A percentile compares a stretch with the other conserved stretches of the same genome.
Evolutionary conservation across 1,140 invertebrate genomes (phyloP).

Genomic region (Macrobrachium rosenbergii): DNA sequence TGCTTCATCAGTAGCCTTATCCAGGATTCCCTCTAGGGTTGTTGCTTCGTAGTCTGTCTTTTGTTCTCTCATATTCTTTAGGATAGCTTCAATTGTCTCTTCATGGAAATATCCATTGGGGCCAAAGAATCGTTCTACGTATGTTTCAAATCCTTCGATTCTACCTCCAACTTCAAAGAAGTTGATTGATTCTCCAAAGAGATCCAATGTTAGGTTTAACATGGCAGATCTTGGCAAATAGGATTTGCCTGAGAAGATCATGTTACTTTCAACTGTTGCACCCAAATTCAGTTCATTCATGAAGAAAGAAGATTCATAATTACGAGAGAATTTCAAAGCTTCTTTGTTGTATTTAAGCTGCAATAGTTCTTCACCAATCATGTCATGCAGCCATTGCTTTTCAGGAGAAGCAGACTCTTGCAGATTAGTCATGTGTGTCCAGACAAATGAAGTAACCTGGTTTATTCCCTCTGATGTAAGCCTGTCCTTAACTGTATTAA

Average conservation of each 20-base stretch:
- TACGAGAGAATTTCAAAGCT: conserved; percentile 82
- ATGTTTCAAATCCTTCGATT: conserved; percentile 86
- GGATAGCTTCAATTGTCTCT: conserved; percentile 70
- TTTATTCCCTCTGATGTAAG: conserved; percentile 77
- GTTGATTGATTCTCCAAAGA: conserved; percentile 90
- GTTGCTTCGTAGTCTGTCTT: conserved; percentile 60
- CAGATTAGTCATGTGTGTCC: conserved; percentile 83
- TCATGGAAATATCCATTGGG: conserved; percentile 79
- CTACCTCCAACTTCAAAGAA: conserved; percentile 86
- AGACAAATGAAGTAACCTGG: conserved; percentile 88
- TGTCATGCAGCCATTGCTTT: conserved; percentile 77
- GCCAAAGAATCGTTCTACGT: conserved; percentile 88
- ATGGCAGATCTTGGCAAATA: conserved; percentile 85
- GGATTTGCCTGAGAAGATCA: conserved; percentile 91
- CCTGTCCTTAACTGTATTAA: conserved; percentile 79
- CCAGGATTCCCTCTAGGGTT: conserved; percentile 59
- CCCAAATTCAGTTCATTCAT: conserved; percentile 81
- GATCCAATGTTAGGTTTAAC: conserved; percentile 86
- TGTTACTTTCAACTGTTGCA: conserved; percentile 78
- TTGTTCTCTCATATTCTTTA: conserved; percentile 71
- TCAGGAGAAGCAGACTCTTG: conserved; percentile 81
- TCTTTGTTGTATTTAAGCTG: conserved; percentile 84
- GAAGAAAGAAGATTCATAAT: conserved; percentile 84
- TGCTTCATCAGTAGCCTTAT: conserved; percentile 65
- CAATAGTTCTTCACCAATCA: conserved; percentile 78